These are phyloP conservation scores for Chrysogorgia sp. DNA, from an alignment of 92 coral and sea anemone genomes.

Conservation along the genomic window DNA sequence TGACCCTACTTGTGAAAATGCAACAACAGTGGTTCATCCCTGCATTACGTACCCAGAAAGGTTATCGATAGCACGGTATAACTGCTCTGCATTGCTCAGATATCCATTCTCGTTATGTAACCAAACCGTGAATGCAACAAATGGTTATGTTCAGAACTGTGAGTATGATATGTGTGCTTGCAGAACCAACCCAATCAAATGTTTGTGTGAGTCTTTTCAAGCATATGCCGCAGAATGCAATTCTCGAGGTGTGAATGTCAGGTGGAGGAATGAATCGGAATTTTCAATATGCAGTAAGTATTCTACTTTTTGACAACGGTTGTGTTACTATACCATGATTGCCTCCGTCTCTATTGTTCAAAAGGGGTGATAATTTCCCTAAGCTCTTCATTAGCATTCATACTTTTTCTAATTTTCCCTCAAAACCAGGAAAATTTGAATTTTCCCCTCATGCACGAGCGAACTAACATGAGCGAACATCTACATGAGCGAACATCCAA, in stretches of 20 bases:
- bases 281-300: background rate
- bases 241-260: background rate
- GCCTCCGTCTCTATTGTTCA: too few relatives aligned
- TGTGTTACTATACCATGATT: too few relatives aligned
- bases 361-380: too few relatives aligned
- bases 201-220: slow-evolving; percentile 12
- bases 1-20: slow-evolving; percentile 32
- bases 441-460: too few relatives aligned
- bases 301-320: background rate
- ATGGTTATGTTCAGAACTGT: background rate
- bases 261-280: slow-evolving; percentile 1
- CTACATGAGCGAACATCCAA: too few relatives aligned
- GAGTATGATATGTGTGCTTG: slow-evolving; percentile 32
- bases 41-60: slow-evolving; percentile 7
- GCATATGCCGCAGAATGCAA: slow-evolving; percentile 16
- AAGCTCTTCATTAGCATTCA: too few relatives aligned
- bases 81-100: slow-evolving; percentile 14
- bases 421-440: too few relatives aligned
- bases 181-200: background rate
- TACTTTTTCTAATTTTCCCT: too few relatives aligned
- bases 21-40: slow-evolving; percentile 4
- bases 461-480: too few relatives aligned
- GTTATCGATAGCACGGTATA: background rate
- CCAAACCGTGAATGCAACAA: slow-evolving; percentile 15
- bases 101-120: slow-evolving; percentile 1